Base-by-base conservation (phyloP, 2,113 vertebrate genomes). In the Mugil cephalus region DNA sequence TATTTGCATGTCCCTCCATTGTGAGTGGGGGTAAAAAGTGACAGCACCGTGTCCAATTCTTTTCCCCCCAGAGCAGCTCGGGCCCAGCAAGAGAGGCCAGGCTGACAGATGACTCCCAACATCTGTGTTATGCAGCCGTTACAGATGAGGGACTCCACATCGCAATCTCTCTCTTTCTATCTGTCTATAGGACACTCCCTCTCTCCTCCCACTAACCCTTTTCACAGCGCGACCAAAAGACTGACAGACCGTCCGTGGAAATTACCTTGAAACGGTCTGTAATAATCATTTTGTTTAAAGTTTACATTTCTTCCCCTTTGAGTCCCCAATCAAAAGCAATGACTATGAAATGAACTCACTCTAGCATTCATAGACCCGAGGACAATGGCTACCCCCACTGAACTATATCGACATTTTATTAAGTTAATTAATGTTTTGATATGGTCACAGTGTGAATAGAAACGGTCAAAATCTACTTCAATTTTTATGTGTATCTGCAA, bases 101-200 rank as follows among this genome's bases (percentile, higher is more conserved):
- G 96, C 94, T 97, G 97, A 98, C 97, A 99, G 97, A 98, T 99
- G 98, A 97, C 97, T 98, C 96, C 94, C 96, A 98, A 98, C 98
- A 99, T 99, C 97, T 99, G 98, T 98, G 97, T 99, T 99, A 98
- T 93, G 96, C 96, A 94, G 94, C 93, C 92, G 89, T 94, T 96
- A 96, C 95, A 97, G 96, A 96, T 97, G 96, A 98, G 94, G 95
- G 96, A 95, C 91, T 94, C 93, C 86, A 69, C 94, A 95, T 95
- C 94, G 89, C 95, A 95, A 95, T 94, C 90, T 94, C 89, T 69
- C 91, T 88, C 81, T 85, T 67, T 86, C 77, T 90, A 63, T 90
- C 86, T 77, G 80, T 90, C 89, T 82, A 70, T 74, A 74, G 67
- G 80, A 87, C 87, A 74, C 91, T 91, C 91, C 91, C 63, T 67